These are phyloP conservation scores for Emydoidea blandingii DNA, from an alignment of 2,797 vertebrate genomes.

Conservation along the genomic window DNA sequence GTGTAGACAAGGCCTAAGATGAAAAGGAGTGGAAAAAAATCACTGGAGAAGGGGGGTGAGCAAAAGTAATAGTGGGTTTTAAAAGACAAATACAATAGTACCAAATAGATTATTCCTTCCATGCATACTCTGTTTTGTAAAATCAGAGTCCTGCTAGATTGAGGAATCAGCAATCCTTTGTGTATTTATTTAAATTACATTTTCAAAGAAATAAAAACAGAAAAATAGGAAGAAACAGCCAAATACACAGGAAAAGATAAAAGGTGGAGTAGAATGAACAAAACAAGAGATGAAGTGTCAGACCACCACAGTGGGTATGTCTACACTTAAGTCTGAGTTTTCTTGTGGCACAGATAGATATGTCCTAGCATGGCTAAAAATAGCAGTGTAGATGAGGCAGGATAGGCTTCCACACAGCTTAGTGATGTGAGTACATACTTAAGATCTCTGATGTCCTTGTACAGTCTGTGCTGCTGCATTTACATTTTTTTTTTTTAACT, in stretches of 20 bases:
- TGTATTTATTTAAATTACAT: not conserved
- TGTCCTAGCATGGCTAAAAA: not conserved
- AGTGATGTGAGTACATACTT: not conserved
- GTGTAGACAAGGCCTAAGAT: not conserved
- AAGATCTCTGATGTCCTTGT: not conserved
- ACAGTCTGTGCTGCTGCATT: not conserved
- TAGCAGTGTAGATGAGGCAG: not conserved
- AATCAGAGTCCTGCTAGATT: not conserved
- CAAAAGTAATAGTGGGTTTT: not conserved
- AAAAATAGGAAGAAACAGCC: not conserved
- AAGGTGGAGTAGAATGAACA: not conserved
- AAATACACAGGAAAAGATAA: not conserved
- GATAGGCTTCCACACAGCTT: not conserved
- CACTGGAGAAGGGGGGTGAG: not conserved
- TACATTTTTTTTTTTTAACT: not conserved
- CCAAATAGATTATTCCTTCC: not conserved
- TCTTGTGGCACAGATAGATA: not conserved
- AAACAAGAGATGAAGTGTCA: not conserved
- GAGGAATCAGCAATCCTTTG: not conserved
- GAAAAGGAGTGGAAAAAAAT: not conserved
- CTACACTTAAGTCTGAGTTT: not conserved
- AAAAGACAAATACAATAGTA: not conserved
- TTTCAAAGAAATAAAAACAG: not conserved
- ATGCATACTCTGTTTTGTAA: not conserved
- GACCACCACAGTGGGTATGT: not conserved